phyloP scores from a whole-genome alignment of 1,140 invertebrate genomes.

The Plectrocnemia conspersa region DNA sequence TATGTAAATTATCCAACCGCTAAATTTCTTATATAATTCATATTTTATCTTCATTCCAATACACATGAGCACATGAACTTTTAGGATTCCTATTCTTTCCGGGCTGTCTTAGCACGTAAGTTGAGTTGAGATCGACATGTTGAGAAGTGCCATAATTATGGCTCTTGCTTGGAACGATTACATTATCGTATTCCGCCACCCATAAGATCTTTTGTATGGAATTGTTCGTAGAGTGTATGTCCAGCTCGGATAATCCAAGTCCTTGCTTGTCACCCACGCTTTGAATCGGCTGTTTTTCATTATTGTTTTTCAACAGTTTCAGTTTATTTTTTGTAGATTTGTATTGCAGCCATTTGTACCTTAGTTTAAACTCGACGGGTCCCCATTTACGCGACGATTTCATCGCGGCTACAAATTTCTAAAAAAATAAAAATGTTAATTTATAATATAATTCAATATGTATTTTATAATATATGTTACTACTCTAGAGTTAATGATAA shows the following conservation, averaged over 20 bases:
- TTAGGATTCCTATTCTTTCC: too few species aligned
- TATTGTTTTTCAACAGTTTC: neutral
- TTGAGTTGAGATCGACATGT: too few species aligned
- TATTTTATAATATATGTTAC: too few species aligned
- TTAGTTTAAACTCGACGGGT: constrained; percentile 51
- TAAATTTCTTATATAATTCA: too few species aligned
- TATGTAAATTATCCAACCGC: too few species aligned
- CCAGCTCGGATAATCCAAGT: constrained; percentile 7
- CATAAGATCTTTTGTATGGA: constrained; percentile 18
- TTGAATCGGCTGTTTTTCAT: neutral
- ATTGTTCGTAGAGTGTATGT: constrained; percentile 10
- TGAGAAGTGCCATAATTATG: too few species aligned
- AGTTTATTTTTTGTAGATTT: constrained; percentile 23
- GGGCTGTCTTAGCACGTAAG: too few species aligned
- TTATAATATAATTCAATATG: constrained; percentile 7
- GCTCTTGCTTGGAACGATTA: too few species aligned
- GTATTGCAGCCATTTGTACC: constrained; percentile 52
- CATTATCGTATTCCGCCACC: constrained; percentile 14
- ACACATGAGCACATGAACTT: too few species aligned
- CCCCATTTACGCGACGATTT: constrained; percentile 54
- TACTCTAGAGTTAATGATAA: too few species aligned
- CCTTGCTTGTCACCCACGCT: neutral
- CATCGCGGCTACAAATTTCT: constrained; percentile 50
- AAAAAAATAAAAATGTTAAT: constrained; percentile 26
- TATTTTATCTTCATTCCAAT: too few species aligned